Conservation (phyloP, 2,888 invertebrate species). For the Theretra japonica region DNA sequence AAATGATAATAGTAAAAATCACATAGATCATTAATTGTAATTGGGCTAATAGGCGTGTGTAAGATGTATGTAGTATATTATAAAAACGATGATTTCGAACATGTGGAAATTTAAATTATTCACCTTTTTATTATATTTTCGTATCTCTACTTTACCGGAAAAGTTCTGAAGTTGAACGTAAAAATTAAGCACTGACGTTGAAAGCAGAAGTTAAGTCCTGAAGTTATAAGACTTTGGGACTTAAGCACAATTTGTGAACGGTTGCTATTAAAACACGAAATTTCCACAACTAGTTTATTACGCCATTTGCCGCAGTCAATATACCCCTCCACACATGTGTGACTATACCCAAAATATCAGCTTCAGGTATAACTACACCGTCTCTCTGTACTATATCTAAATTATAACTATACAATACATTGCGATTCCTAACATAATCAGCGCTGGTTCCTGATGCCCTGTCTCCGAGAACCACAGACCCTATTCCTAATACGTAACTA, state of each 20-base stretch:
- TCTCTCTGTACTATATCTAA: slow-evolving; percentile 61
- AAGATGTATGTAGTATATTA: too few relatives aligned
- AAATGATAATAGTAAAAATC: too few relatives aligned
- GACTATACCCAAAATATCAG: slow-evolving; percentile 56
- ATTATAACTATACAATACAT: slow-evolving; percentile 62
- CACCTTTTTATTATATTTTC: too few relatives aligned
- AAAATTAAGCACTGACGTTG: too few relatives aligned
- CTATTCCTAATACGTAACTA: slow-evolving; percentile 58
- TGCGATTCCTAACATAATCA: slow-evolving; percentile 61
- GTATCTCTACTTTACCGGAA: too few relatives aligned
- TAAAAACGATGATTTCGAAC: too few relatives aligned
- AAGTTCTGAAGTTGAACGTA: too few relatives aligned
- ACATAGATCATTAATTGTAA: too few relatives aligned
- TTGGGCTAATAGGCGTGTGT: too few relatives aligned
- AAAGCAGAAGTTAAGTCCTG: too few relatives aligned
- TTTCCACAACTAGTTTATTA: slow-evolving; percentile 32
- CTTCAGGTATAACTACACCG: slow-evolving; percentile 62
- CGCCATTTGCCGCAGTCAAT: slow-evolving; percentile 52
- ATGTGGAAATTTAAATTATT: too few relatives aligned
- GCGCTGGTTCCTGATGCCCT: slow-evolving; percentile 70
- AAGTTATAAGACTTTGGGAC: too few relatives aligned
- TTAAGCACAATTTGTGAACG: background rate
- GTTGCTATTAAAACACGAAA: background rate
- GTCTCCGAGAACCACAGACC: slow-evolving; percentile 60
- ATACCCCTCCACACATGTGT: slow-evolving; percentile 70